Conservation (phyloP, 2,113 vertebrate species). For the Tichodroma muraria region DNA sequence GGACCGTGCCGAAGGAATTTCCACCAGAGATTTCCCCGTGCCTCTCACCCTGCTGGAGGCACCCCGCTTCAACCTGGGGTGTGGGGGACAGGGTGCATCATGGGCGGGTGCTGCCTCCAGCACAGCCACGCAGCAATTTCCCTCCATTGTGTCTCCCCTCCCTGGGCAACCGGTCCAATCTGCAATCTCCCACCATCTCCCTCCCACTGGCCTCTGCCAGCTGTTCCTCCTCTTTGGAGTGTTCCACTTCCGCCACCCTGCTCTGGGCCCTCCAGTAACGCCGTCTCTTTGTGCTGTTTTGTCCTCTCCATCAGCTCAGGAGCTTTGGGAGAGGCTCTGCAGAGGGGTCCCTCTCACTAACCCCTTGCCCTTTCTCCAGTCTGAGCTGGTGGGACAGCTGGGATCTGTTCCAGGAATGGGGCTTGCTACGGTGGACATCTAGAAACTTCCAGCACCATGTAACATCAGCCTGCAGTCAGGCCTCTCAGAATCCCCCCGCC, state of each 20-base stretch:
- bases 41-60: not conserved
- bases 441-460: not conserved
- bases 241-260: not conserved
- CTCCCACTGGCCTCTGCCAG: not conserved
- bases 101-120: not conserved
- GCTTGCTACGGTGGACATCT: not conserved
- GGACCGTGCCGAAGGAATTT: not conserved
- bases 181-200: constrained; percentile 26
- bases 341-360: constrained; percentile 18
- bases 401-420: constrained; percentile 3
- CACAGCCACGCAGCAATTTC: not conserved
- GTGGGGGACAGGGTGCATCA: not conserved
- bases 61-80: rapidly evolving
- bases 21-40: not conserved
- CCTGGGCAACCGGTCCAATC: not conserved
- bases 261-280: not conserved
- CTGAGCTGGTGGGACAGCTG: constrained; percentile 35
- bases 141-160: constrained; percentile 49
- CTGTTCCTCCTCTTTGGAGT: constrained; percentile 38
- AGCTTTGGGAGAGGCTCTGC: not conserved
- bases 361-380: not conserved
- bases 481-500: not conserved
- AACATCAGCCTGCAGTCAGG: not conserved
- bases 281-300: not conserved
- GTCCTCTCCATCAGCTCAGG: not conserved